Evolutionary conservation across 2,113 vertebrate species (phyloP), one percentile per base, ranked within the genome.

Genomic region (Macrotus californicus): DNA sequence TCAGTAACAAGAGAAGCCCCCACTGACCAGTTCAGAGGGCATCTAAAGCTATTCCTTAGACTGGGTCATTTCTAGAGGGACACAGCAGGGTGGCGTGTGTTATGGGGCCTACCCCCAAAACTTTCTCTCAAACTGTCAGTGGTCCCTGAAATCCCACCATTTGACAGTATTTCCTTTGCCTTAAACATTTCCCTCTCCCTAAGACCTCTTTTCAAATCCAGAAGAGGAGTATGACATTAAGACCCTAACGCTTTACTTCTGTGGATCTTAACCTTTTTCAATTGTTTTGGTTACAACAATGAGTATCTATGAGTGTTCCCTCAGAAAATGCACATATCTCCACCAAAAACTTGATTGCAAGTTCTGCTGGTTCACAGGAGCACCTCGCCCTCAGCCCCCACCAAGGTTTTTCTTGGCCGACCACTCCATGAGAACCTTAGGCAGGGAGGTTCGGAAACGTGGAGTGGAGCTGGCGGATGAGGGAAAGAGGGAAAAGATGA

Each of bases 141-240:
- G 93, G 80, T 90, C n/a, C 92, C 92, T 56, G 94, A 82, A n/a
- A 54, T 73, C n/a, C 61, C 85, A 61, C 4, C 66, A 46, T 66
- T 36, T 26, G 50, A 95, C 39, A 77, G 10, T 48, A 19, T 46
- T 66, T 66, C 22, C 24, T 96, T 43, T 56, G 9, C 31, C 19
- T 79, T 67, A 72, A 92, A 59, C 31, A 8, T 19, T 22, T 3
- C 13, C 46, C n/a, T 82, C 26, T 46, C 4, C 13, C 46, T 76
- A 61, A 94, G 52, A 48, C 54, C 16, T 87, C 80, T 79, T 92
- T 90, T 59, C 56, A 94, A 61, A 77, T 5, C 24, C 24, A 66
- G 7, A 56, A 41, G 72, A 77, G 39, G 61, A n/a, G 12, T 11
- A 6, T 9, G 50, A 9, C 31, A n/a, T 84, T 34, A 64, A 91